Evolutionary conservation across 2,888 invertebrate genomes (phyloP).

Genomic region (Tenthredo mesomela): DNA sequence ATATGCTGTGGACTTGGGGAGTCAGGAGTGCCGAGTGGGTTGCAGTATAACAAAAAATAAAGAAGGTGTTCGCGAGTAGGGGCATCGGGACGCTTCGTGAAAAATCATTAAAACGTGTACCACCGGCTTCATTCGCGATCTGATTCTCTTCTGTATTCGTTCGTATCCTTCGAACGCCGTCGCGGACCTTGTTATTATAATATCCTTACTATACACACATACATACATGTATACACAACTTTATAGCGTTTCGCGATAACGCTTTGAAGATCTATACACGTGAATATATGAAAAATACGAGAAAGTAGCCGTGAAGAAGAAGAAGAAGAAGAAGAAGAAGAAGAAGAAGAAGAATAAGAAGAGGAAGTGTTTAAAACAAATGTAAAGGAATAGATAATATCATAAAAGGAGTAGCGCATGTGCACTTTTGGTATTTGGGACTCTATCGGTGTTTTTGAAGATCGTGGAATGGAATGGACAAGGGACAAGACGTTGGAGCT

Average conservation of each 20-base stretch:
- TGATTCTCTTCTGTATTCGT: conserved; percentile 31
- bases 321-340: conserved; percentile 25
- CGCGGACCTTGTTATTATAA: background rate
- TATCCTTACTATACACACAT: background rate
- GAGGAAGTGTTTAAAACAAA: conserved; percentile 24
- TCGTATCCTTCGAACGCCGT: conserved; percentile 19
- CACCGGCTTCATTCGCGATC: conserved; percentile 47
- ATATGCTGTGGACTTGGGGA: conserved; percentile 36
- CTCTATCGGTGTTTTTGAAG: conserved; percentile 38
- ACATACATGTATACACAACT: background rate
- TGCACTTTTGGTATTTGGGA: conserved; percentile 60
- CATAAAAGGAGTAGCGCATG: conserved; percentile 57
- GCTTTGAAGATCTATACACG: background rate
- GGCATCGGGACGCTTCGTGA: conserved; percentile 59
- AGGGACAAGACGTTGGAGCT: conserved; percentile 68
- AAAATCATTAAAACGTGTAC: conserved; percentile 71
- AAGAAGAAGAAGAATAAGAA: conserved; percentile 25
- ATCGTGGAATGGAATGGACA: conserved; percentile 68
- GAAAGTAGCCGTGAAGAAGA: background rate
- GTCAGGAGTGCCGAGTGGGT: conserved; percentile 39
- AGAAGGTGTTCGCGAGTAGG: conserved; percentile 46
- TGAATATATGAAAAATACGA: background rate
- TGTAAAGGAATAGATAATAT: background rate
- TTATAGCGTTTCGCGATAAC: background rate
- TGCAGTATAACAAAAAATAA: conserved; percentile 51